These are phyloP conservation scores for Steatornis caripensis DNA, from an alignment of 2,113 vertebrate species.

Conservation along the genomic window DNA sequence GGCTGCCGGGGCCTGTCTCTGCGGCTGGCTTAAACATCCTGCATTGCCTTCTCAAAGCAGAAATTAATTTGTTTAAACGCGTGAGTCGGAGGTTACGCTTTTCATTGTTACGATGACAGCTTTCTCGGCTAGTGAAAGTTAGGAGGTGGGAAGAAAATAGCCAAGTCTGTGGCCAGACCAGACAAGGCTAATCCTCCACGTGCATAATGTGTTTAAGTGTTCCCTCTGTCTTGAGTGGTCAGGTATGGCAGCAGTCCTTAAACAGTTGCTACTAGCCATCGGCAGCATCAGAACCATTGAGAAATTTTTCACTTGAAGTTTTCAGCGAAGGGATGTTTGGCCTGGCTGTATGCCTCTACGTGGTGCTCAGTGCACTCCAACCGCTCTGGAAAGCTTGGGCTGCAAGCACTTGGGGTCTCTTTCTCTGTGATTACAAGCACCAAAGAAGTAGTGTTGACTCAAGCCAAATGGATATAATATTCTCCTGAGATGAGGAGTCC, in stretches of 20 bases:
- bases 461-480: background rate
- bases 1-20: background rate
- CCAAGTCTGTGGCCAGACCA: background rate
- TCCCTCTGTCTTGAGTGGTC: background rate
- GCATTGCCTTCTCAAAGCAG: background rate
- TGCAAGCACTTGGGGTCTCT: background rate
- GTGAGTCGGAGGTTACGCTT: background rate
- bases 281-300: background rate
- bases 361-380: accelerated
- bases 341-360: background rate
- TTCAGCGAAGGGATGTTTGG: background rate
- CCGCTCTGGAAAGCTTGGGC: background rate
- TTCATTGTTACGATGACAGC: background rate
- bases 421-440: background rate
- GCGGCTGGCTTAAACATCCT: background rate
- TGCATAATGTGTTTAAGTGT: background rate
- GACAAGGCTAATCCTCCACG: background rate
- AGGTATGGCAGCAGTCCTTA: background rate
- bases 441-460: background rate
- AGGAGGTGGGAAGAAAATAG: background rate
- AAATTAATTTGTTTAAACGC: background rate
- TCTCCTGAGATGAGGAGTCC: background rate
- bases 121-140: background rate
- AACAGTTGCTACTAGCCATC: background rate
- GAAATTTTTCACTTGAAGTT: background rate